A percentile compares a stretch with the other conserved stretches of the same genome.
Evolutionary conservation across 2,888 invertebrate species (phyloP).

Genomic region (Falcaria lacertinaria): DNA sequence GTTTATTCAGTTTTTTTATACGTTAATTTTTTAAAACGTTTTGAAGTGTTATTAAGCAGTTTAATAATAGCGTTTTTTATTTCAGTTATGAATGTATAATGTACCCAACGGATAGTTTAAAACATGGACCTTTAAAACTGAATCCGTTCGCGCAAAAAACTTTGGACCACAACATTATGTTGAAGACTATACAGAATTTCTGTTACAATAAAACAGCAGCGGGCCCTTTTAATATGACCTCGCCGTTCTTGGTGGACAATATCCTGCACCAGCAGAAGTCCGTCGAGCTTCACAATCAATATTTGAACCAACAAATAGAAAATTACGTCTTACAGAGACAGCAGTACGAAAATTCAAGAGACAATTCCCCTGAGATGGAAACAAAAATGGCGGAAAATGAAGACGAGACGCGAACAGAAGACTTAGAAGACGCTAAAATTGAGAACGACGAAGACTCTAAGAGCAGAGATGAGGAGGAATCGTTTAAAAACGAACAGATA

Average conservation of each 20-base stretch:
- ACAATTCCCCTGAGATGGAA: constrained; percentile 61
- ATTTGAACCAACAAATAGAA: constrained; percentile 75
- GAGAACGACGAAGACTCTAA: constrained; percentile 63
- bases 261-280: constrained; percentile 79
- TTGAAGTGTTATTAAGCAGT: constrained; percentile 10
- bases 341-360: constrained; percentile 52
- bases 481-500: constrained; percentile 51
- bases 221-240: constrained; percentile 73
- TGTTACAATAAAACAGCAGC: constrained; percentile 59
- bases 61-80: constrained; percentile 7
- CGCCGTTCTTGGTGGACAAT: constrained; percentile 82
- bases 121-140: constrained; percentile 66
- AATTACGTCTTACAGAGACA: constrained; percentile 58
- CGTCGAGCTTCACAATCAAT: constrained; percentile 71
- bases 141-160: constrained; percentile 54
- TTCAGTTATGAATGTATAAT: constrained; percentile 48
- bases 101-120: constrained; percentile 66
- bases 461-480: constrained; percentile 50
- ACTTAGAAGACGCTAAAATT: constrained; percentile 42
- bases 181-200: constrained; percentile 69
- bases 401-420: constrained; percentile 45
- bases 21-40: constrained; percentile 10
- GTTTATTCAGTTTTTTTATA: constrained; percentile 1
- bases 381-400: constrained; percentile 42
- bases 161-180: constrained; percentile 69